Evolutionary conservation across 2,888 invertebrate species (phyloP), one percentile per base, ranked within the genome.

Genomic region (Antheraea yamamai): DNA sequence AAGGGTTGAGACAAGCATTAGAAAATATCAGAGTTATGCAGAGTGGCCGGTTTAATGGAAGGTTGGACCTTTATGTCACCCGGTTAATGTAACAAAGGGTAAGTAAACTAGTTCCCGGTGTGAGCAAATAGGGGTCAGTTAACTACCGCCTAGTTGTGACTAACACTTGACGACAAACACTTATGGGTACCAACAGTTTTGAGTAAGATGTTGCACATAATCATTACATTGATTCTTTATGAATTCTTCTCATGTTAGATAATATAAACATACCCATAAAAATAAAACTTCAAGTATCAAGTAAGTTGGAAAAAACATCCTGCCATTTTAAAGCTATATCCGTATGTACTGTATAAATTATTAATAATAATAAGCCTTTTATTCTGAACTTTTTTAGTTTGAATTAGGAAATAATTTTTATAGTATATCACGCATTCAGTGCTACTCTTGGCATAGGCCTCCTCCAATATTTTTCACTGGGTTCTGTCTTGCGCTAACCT

Each of bases 1-100:
- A 78, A 78, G 77, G 77, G 77, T 76, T 55, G 72, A 75, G 71
- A 66, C 75, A 39, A 47, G 76, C 66, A 74, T 66, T 66, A 66
- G 86, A 88, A 88, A 88, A 88, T 85, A 88, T 82, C 82, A 83
- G 85, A 85, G 80, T 81, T 81, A 78, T 80, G 78, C 79, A 79
- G 82, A 86, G 82, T 82, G 74, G 70, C 55, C 78, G 81, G 78
- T 81, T 80, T 84, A 84, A 86, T 87, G 84, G 86, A 82, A 79
- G 26, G 30, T 58, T 35, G 80, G 78, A 81, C 82, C 83, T 83
- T 84, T 83, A 79, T 81, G 78, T 80, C 77, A 75, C 73, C 30
- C 74, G 51, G 72, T 71, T 39, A 55, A 58, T 58, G 30, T 58
- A 74, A 74, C 74, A 74, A 74, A 70, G 74, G 70, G 58, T 55